Evolutionary conservation across 2,888 invertebrate species (phyloP).

Genomic region (Amphimallon solstitiale): DNA sequence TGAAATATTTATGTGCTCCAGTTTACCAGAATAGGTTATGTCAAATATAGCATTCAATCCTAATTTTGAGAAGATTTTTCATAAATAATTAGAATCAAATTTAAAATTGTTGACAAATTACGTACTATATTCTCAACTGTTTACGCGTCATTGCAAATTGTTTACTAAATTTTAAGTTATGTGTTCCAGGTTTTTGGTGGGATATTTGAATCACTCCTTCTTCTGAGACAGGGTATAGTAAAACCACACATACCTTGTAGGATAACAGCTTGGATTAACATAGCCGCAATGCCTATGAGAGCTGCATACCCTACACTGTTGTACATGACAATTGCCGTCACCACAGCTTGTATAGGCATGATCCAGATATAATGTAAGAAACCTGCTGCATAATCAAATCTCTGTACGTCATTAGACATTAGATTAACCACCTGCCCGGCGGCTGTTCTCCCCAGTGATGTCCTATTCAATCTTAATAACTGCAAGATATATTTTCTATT

Average conservation of each 20-base stretch:
- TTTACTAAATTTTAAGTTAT: too few species aligned
- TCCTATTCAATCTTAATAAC: constrained; percentile 69
- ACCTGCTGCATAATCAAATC: constrained; percentile 78
- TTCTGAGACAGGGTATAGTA: too few species aligned
- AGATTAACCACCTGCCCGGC: constrained; percentile 85
- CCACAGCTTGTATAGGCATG: constrained; percentile 78
- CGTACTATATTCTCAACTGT: too few species aligned
- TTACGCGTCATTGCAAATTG: too few species aligned
- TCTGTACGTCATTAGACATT: constrained; percentile 85
- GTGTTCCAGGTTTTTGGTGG: too few species aligned
- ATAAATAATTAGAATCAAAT: too few species aligned
- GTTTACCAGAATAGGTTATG: too few species aligned
- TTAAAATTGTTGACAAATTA: too few species aligned
- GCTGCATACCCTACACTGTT: constrained; percentile 66
- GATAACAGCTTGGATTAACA: constrained; percentile 66
- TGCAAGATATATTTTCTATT: constrained; percentile 17
- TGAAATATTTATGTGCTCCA: too few species aligned
- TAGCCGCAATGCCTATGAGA: constrained; percentile 70
- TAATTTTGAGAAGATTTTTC: too few species aligned
- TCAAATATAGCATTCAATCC: too few species aligned
- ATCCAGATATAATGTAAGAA: constrained; percentile 84
- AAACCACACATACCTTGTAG: constrained; percentile 62
- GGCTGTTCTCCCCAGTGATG: constrained; percentile 83
- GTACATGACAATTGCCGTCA: constrained; percentile 72
- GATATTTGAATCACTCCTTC: too few species aligned